These are phyloP conservation scores for Drosophila robusta DNA, from an alignment of 2,888 invertebrate species.

Conservation along the genomic window DNA sequence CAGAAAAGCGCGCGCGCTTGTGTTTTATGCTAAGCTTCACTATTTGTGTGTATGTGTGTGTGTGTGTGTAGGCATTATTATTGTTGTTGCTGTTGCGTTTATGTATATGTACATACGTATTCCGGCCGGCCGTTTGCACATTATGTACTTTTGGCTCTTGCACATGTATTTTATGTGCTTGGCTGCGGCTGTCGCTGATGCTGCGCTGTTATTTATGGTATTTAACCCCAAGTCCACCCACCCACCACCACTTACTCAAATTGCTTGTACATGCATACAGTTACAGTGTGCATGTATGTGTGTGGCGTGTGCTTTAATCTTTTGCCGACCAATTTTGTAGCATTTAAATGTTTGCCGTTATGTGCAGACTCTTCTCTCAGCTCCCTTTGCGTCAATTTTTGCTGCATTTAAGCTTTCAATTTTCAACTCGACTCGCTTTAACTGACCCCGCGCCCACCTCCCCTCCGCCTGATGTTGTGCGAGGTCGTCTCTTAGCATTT, in stretches of 20 bases:
- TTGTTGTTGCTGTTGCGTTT: constrained; percentile 19
- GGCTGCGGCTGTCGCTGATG: constrained; percentile 46
- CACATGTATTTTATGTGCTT: constrained; percentile 63
- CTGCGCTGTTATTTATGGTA: constrained; percentile 73
- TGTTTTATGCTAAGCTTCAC: constrained; percentile 61
- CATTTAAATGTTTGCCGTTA: constrained; percentile 65
- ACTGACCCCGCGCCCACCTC: constrained; percentile 32
- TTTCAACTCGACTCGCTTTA: constrained; percentile 48
- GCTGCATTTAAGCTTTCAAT: constrained; percentile 65
- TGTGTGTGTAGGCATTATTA: constrained; percentile 18
- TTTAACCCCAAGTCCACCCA: constrained; percentile 57
- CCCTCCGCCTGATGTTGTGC: constrained; percentile 50
- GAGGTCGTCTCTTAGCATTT: constrained; percentile 56
- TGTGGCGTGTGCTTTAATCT: constrained; percentile 69
- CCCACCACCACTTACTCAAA: constrained; percentile 54
- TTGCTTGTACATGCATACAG: constrained; percentile 50
- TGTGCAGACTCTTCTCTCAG: constrained; percentile 36
- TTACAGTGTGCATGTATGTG: constrained; percentile 10
- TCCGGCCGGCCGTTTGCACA: constrained; percentile 57
- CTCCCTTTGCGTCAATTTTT: constrained; percentile 47
- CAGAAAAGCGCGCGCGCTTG: constrained; percentile 57
- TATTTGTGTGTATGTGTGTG: constrained; percentile 19
- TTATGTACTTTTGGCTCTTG: constrained; percentile 54
- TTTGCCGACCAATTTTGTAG: constrained; percentile 66
- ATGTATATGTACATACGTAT: constrained; percentile 18